Conservation (phyloP, 2,888 invertebrate species). For the Acanthosepion esculentum region DNA sequence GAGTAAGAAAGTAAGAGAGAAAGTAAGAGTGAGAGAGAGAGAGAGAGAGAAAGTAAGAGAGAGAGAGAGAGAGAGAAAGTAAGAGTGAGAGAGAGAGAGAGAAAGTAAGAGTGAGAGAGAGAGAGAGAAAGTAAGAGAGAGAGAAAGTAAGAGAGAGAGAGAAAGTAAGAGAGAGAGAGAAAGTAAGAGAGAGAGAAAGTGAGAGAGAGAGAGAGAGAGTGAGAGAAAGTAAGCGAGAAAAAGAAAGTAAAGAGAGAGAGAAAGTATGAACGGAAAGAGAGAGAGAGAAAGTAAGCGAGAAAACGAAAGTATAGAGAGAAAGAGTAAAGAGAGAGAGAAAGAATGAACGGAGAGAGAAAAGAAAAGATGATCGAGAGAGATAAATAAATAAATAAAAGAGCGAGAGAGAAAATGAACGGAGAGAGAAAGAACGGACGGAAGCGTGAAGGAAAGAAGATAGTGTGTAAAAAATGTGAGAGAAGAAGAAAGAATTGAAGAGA, state of each 20-base stretch:
- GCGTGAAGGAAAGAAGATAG: too few species aligned
- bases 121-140: fast-evolving
- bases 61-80: too few species aligned
- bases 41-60: too few species aligned
- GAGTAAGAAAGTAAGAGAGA: fast-evolving
- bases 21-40: fast-evolving
- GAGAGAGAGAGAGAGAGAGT: too few species aligned
- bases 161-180: too few species aligned
- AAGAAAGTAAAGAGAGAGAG: fast-evolving
- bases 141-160: background rate
- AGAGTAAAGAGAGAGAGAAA: background rate
- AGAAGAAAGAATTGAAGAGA: too few species aligned
- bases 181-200: too few species aligned
- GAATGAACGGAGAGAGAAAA: too few species aligned
- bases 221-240: fast-evolving
- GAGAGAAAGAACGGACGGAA: too few species aligned
- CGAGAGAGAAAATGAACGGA: too few species aligned
- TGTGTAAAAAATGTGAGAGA: fast-evolving
- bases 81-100: too few species aligned
- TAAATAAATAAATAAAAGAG: fast-evolving
- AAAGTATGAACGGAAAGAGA: fast-evolving
- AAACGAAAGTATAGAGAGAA: constrained; percentile 44
- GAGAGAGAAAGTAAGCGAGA: background rate
- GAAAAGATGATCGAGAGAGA: fast-evolving
- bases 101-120: too few species aligned